A percentile compares a stretch with the other conserved stretches of the same genome.
Evolutionary conservation across 1,140 invertebrate species (phyloP).

Genomic region (Caenorhabditis tropicalis): DNA sequence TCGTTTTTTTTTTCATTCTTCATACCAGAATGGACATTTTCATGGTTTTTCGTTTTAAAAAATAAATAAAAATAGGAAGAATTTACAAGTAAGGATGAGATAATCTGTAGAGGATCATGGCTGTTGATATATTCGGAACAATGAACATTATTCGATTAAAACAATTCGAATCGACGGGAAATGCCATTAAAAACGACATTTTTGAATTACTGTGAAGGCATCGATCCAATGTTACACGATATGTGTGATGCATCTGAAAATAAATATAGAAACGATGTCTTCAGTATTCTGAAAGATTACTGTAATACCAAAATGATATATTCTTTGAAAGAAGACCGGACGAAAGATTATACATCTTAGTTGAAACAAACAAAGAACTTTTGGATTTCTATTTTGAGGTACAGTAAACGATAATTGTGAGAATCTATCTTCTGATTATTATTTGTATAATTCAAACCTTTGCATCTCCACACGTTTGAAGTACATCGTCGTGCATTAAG

Average conservation of each 20-base stretch:
- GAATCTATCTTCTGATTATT: too few species aligned
- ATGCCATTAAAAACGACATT: slow-evolving; percentile 8
- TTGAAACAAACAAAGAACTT: too few species aligned
- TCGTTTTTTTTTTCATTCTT: slow-evolving; percentile 24
- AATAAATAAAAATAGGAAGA: background rate
- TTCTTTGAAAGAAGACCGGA: too few species aligned
- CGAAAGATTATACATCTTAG: too few species aligned
- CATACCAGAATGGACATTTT: slow-evolving; percentile 1
- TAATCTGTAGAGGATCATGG: slow-evolving; percentile 44
- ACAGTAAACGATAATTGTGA: background rate
- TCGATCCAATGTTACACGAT: slow-evolving; percentile 10
- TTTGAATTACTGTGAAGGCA: slow-evolving; percentile 12
- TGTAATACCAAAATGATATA: too few species aligned
- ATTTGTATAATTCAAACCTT: background rate
- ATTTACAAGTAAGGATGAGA: slow-evolving; percentile 9
- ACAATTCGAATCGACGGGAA: slow-evolving; percentile 25
- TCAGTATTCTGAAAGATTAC: too few species aligned
- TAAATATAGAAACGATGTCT: too few species aligned
- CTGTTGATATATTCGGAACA: slow-evolving; percentile 13
- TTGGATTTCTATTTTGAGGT: too few species aligned
- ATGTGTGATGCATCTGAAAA: slow-evolving; percentile 31
- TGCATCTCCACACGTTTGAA: slow-evolving; percentile 23
- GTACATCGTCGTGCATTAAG: slow-evolving; percentile 11
- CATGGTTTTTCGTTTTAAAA: background rate
- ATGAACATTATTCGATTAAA: slow-evolving; percentile 33